Evolutionary conservation across 2,797 vertebrate species (phyloP), one percentile per base, ranked within the genome.

Genomic region (Alauda arvensis): DNA sequence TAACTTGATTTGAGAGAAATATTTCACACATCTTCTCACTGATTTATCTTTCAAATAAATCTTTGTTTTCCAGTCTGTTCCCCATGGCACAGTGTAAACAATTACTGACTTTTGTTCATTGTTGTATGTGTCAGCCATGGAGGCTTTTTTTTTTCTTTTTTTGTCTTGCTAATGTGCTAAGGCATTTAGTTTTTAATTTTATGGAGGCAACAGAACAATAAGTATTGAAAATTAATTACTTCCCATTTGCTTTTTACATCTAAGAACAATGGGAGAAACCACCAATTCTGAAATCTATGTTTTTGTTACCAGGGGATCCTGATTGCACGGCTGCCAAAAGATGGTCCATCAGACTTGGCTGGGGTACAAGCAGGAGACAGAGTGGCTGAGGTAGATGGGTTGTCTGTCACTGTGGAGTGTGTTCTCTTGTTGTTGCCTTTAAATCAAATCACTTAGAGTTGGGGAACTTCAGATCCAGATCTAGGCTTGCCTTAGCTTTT

Each of bases 281-380:
- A 9, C 75, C 63, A 53, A 3, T 17, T 70, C 85, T 95, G 76
- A 95, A 69, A 82, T 14, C 89, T 87, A 31, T 85, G 43, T 96
- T 91, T 84, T 93, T 94, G 39, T 94, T 87, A 86, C 83, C 91
- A 98, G 97, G 97, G 97, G n/a, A 96, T 97, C 67, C 90, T 97
- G 94, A 97, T 97, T 91, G 96, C 98, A 31, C 93, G 94, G 53
- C 96, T 98, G 40, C 96, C 95, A 4, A 95, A 95, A 95, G 97
- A 97, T 37, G 97, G 97, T 10, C 93, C 97, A 6, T 95, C 97
- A 56, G 96, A 98, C 88, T 97, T 97, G 88, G 95, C 97, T 40
- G 97, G 97, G 3, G 14, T 97, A 85, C 96, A 97, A 63, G 90
- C 96, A 87, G 97, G 96, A 93, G 97, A 97, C 80, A 95, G 95